phyloP scores from a whole-genome alignment of 2,113 vertebrate genomes.

The Oryzias javanicus region DNA sequence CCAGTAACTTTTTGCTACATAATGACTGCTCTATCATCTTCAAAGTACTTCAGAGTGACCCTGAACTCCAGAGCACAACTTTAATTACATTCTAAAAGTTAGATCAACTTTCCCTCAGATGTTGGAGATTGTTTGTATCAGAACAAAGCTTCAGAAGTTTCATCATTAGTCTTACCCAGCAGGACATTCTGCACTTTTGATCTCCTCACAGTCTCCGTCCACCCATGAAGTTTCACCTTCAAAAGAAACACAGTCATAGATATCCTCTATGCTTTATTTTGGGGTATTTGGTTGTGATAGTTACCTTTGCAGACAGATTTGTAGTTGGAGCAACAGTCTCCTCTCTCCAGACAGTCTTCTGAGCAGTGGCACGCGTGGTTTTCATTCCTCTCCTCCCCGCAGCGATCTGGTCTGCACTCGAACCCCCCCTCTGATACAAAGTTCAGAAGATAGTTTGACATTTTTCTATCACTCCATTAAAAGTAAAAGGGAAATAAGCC shows the following conservation, averaged over 20 bases:
- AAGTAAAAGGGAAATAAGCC: too few relatives aligned
- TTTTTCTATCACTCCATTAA: too few relatives aligned
- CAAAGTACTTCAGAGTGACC: too few relatives aligned
- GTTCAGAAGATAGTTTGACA: background rate
- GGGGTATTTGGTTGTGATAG: too few relatives aligned
- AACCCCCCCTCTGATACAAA: slow-evolving; percentile 84
- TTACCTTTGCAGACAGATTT: slow-evolving; percentile 88
- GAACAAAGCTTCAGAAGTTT: too few relatives aligned
- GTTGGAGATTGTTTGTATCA: background rate
- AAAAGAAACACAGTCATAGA: background rate
- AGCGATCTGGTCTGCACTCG: slow-evolving; percentile 88
- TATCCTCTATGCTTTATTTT: too few relatives aligned
- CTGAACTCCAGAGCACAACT: background rate
- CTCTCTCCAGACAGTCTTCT: slow-evolving; percentile 86
- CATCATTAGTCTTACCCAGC: slow-evolving; percentile 80
- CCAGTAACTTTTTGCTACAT: too few relatives aligned
- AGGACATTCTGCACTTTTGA: slow-evolving; percentile 86
- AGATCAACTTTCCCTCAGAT: background rate
- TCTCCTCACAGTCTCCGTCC: slow-evolving; percentile 91
- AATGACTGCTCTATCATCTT: too few relatives aligned
- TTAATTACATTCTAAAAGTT: background rate
- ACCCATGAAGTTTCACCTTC: slow-evolving; percentile 86
- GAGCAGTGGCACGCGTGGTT: slow-evolving; percentile 94
- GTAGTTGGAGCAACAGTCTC: slow-evolving; percentile 97
- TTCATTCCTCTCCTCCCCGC: slow-evolving; percentile 85